These are phyloP conservation scores for Xanthostigma xanthostigma DNA, from an alignment of 2,888 invertebrate genomes.

Conservation along the genomic window DNA sequence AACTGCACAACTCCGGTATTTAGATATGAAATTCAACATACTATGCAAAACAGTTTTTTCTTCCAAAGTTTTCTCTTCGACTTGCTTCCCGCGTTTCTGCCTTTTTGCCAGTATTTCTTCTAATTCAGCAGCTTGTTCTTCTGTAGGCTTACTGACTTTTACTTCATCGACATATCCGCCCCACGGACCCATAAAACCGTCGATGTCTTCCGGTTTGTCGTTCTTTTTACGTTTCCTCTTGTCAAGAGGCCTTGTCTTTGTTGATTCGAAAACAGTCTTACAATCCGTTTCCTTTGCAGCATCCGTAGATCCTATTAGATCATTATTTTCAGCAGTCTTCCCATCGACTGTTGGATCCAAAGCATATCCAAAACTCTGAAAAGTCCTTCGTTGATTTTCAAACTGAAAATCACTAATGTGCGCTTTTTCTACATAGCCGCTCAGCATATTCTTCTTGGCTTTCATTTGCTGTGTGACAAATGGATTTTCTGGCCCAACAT, in stretches of 20 bases:
- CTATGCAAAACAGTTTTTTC: slow-evolving; percentile 91
- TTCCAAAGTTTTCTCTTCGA: slow-evolving; percentile 86
- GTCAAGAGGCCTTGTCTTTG: slow-evolving; percentile 54
- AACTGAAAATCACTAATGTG: slow-evolving; percentile 95
- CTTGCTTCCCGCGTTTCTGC: slow-evolving; percentile 69
- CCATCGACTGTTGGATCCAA: slow-evolving; percentile 78
- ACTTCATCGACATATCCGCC: slow-evolving; percentile 85
- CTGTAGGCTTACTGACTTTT: slow-evolving; percentile 75
- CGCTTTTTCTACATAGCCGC: slow-evolving; percentile 89
- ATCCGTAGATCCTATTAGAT: slow-evolving; percentile 44
- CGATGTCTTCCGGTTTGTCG: slow-evolving; percentile 79
- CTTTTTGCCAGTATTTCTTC: slow-evolving; percentile 88
- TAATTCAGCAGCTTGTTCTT: slow-evolving; percentile 84
- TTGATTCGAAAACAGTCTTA: slow-evolving; percentile 82
- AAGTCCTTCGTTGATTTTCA: slow-evolving; percentile 90
- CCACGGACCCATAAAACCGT: slow-evolving; percentile 96
- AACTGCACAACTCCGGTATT: slow-evolving; percentile 5
- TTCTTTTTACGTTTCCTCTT: slow-evolving; percentile 77
- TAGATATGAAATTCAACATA: slow-evolving; percentile 29
- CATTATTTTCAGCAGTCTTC: slow-evolving; percentile 28
- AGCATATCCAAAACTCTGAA: slow-evolving; percentile 89
- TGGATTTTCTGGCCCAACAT: slow-evolving; percentile 85
- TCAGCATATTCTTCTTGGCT: slow-evolving; percentile 77
- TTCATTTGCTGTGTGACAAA: slow-evolving; percentile 80
- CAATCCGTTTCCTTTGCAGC: slow-evolving; percentile 58